phyloP scores from a whole-genome alignment of 2,797 vertebrate genomes.

The Acipenser oxyrinchus region DNA sequence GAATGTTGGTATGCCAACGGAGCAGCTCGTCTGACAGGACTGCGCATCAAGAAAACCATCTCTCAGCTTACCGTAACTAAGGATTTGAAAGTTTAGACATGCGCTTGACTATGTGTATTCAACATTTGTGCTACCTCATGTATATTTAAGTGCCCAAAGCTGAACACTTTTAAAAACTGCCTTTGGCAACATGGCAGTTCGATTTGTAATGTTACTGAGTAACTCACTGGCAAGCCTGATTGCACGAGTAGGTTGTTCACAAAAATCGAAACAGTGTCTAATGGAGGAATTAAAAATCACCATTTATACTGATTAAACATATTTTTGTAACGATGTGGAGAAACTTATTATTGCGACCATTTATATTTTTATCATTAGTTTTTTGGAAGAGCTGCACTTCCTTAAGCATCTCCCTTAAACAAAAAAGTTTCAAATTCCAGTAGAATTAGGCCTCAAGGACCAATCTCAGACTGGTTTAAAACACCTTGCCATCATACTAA shows the following conservation, averaged over 20 bases:
- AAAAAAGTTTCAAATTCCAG: background rate
- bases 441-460: background rate
- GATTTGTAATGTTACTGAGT: slow-evolving; percentile 29
- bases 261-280: too few species aligned
- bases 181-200: slow-evolving; percentile 28
- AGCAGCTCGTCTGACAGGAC: slow-evolving; percentile 82
- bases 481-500: too few species aligned
- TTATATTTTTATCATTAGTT: too few species aligned
- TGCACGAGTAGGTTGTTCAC: slow-evolving; percentile 10
- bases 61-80: slow-evolving; percentile 74
- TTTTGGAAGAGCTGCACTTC: too few species aligned
- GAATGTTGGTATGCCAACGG: slow-evolving; percentile 88
- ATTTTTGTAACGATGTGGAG: too few species aligned
- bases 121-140: slow-evolving; percentile 79
- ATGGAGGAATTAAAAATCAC: too few species aligned
- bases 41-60: slow-evolving; percentile 91
- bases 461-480: background rate
- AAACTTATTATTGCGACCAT: too few species aligned
- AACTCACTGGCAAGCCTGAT: slow-evolving; percentile 17
- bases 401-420: too few species aligned
- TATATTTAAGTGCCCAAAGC: slow-evolving; percentile 53
- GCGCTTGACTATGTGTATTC: slow-evolving; percentile 17
- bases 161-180: slow-evolving; percentile 47
- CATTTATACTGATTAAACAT: too few species aligned
- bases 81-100: slow-evolving; percentile 68